Evolutionary conservation across 2,113 vertebrate genomes (phyloP), one percentile per base, ranked within the genome.

Genomic region (Nibea albiflora): DNA sequence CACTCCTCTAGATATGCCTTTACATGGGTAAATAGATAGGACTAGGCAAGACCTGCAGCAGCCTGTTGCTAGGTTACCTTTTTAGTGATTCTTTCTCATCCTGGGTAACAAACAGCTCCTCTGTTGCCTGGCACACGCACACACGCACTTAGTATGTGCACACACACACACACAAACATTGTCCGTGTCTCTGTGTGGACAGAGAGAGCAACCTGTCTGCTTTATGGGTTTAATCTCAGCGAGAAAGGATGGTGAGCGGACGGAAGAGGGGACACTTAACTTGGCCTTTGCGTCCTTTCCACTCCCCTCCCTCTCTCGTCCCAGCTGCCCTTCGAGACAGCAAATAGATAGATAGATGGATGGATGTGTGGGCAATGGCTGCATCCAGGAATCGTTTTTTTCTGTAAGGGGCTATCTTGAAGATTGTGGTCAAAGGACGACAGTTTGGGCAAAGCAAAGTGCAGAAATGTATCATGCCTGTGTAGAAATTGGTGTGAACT

Each of bases 31-130:
- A 93, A 88, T 87, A 92, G 87, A 91, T 84, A 81, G 85, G 82
- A 92, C 86, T 79, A 91, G 78, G 73, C 80, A 76, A 81, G 83
- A 93, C 88, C 79, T 81, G 82, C 71, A 83, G 84, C 85, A 90
- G 93, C 88, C 90, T 93, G 95, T 96, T 96, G 95, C 95, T 95
- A 96, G 94, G 95, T 95, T 94, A 96, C 95, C 89, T 90, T 82
- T 92, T 92, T 84, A 88, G 90, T 92, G 87, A 94, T 90, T 91
- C 76, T 90, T 85, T 88, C 87, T 90, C 90, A 90, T 93, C 86
- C 90, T 62, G 82, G 61, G 82, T 89, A 92, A 93, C 92, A 94
- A 95, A 94, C 89, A 91, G 89, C 80, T 91, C 76, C 80, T 89
- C 88, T 93, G 90, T 94, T 92, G 73, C 86, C 76, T 76, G 63